Conservation (phyloP, 2,797 vertebrate genomes). For the Pygocentrus nattereri region DNA sequence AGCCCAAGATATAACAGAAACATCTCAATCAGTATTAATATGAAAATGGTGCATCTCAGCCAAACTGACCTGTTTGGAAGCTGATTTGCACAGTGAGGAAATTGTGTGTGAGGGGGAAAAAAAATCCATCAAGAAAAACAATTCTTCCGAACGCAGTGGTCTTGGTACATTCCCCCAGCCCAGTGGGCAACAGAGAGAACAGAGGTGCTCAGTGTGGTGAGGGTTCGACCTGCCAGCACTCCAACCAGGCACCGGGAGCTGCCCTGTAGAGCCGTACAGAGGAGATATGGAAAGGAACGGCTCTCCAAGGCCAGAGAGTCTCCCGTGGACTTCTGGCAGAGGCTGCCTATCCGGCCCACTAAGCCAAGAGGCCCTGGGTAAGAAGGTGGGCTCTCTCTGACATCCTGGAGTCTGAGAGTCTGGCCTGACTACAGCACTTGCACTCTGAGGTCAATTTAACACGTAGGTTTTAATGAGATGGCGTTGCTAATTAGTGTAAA, state of each 20-base stretch:
- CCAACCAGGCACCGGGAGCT: slow-evolving; percentile 65
- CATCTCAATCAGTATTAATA: background rate
- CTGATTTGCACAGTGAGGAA: background rate
- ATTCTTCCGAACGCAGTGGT: slow-evolving; percentile 57
- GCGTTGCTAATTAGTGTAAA: slow-evolving; percentile 35
- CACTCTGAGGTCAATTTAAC: slow-evolving; percentile 50
- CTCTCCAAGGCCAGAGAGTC: slow-evolving; percentile 8
- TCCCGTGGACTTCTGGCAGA: slow-evolving; percentile 15
- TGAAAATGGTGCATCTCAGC: background rate
- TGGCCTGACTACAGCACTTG: slow-evolving; percentile 63
- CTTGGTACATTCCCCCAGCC: slow-evolving; percentile 58
- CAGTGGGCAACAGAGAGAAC: slow-evolving; percentile 60
- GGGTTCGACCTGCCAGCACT: slow-evolving; percentile 65
- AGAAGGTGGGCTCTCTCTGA: slow-evolving; percentile 63
- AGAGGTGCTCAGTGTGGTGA: slow-evolving; percentile 67
- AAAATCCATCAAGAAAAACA: slow-evolving; percentile 13
- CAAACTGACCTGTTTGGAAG: background rate
- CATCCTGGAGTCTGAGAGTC: slow-evolving; percentile 78
- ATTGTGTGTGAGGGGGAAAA: background rate
- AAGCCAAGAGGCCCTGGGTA: slow-evolving; percentile 76
- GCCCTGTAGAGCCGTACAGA: slow-evolving; percentile 42
- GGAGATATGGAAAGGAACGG: slow-evolving; percentile 41
- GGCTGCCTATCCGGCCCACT: slow-evolving; percentile 65
- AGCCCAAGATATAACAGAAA: background rate
- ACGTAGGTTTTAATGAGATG: slow-evolving; percentile 30